Conservation (phyloP, 2,113 vertebrate genomes). For the Ursus arctos region DNA sequence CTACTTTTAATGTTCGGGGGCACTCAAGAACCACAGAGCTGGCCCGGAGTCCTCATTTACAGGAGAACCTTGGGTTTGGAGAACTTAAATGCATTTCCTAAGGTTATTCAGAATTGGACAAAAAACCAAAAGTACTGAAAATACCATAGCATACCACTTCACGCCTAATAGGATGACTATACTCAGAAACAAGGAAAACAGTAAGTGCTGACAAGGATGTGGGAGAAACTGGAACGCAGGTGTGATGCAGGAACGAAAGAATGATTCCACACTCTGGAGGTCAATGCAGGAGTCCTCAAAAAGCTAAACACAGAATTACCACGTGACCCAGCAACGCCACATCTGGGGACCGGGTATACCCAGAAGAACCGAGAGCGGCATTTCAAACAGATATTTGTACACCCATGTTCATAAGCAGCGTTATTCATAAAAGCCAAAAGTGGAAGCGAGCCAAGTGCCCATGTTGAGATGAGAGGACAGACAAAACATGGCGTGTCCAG, state of each 20-base stretch:
- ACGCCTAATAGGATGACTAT: neutral
- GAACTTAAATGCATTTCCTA: neutral
- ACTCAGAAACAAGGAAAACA: neutral
- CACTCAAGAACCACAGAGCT: neutral
- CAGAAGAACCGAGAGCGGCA: neutral
- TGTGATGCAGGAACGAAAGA: neutral
- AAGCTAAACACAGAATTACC: neutral
- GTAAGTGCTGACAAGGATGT: neutral
- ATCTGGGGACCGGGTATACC: no score
- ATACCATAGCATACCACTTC: neutral
- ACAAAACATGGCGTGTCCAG: accelerated
- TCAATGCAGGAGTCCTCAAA: neutral
- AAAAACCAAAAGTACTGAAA: neutral
- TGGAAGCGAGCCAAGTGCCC: neutral
- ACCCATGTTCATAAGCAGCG: neutral
- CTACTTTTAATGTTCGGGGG: neutral
- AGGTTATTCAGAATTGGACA: neutral
- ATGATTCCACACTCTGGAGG: neutral
- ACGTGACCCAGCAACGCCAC: neutral
- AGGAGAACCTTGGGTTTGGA: neutral
- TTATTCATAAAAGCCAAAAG: neutral
- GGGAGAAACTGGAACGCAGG: neutral
- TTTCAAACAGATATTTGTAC: neutral
- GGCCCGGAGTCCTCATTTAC: no score
- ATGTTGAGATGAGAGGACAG: accelerated